phyloP scores from a whole-genome alignment of 2,797 vertebrate species.

The Otolemur crassicaudatus region DNA sequence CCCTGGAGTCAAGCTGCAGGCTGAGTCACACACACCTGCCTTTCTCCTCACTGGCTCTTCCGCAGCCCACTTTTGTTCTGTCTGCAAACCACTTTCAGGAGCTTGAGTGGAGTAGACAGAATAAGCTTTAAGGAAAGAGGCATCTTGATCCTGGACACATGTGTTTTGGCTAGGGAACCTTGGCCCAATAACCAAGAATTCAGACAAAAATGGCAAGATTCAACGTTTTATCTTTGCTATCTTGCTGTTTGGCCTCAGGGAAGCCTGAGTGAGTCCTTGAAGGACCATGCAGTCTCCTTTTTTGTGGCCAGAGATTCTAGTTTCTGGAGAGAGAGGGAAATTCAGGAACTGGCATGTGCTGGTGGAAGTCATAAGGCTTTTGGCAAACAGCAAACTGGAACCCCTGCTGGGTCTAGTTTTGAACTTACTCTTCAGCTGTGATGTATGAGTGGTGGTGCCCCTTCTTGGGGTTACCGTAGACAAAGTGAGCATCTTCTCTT shows the following conservation, averaged over 20 bases:
- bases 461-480: slow-evolving; percentile 69
- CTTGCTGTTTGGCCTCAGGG: neutral
- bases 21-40: neutral
- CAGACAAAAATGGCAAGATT: neutral
- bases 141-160: neutral
- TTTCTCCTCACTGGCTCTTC: neutral
- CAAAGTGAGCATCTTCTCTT: slow-evolving; percentile 64
- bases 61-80: neutral
- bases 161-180: neutral
- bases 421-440: slow-evolving; percentile 86
- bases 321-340: neutral
- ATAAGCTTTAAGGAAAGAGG: neutral
- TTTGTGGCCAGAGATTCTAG: neutral
- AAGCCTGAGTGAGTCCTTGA: neutral
- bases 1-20: neutral
- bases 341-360: neutral
- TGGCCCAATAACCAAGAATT: neutral
- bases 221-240: neutral
- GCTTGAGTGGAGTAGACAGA: neutral
- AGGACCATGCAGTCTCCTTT: neutral
- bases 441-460: slow-evolving; percentile 69
- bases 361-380: neutral
- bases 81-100: neutral
- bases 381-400: neutral
- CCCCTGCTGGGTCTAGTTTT: slow-evolving; percentile 28